These are phyloP conservation scores for Arctopsyche grandis DNA, from an alignment of 1,140 invertebrate genomes.

Conservation along the genomic window DNA sequence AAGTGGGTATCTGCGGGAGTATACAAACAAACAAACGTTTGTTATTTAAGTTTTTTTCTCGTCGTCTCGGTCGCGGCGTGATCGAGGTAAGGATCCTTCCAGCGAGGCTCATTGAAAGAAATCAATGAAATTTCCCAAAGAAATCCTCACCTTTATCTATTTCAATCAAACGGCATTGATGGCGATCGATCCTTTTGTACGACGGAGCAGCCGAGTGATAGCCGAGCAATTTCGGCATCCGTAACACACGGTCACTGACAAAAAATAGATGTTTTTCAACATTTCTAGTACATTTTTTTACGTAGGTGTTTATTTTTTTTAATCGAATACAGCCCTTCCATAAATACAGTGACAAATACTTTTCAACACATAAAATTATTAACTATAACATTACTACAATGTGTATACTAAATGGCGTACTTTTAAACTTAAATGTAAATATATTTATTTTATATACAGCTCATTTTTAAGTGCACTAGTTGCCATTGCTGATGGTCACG, in stretches of 20 bases:
- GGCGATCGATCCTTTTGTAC: slow-evolving; percentile 48
- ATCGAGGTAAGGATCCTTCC: slow-evolving; percentile 25
- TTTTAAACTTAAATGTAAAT: too few relatives aligned
- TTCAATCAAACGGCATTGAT: slow-evolving; percentile 53
- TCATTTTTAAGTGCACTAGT: slow-evolving; percentile 18
- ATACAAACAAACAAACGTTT: slow-evolving; percentile 34
- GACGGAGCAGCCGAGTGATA: slow-evolving; percentile 11
- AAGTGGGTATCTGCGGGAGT: slow-evolving; percentile 35
- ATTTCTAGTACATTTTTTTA: background rate
- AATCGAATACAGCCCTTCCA: slow-evolving; percentile 2
- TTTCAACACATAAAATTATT: too few relatives aligned
- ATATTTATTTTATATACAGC: too few relatives aligned
- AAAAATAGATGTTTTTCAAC: slow-evolving; percentile 6
- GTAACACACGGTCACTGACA: slow-evolving; percentile 32
- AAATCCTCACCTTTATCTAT: slow-evolving; percentile 46
- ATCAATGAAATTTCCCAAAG: slow-evolving; percentile 51
- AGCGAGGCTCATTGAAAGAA: slow-evolving; percentile 41
- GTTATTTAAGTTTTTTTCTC: slow-evolving; percentile 28
- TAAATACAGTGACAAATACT: too few relatives aligned
- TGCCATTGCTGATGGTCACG: slow-evolving; percentile 43
- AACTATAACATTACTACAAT: too few relatives aligned
- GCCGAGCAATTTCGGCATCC: slow-evolving; percentile 33
- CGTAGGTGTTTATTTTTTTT: slow-evolving; percentile 15
- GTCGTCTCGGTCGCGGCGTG: background rate
- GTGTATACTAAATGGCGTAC: too few relatives aligned